Conservation (phyloP, 2,113 vertebrate species). For the Toxostoma redivivum region DNA sequence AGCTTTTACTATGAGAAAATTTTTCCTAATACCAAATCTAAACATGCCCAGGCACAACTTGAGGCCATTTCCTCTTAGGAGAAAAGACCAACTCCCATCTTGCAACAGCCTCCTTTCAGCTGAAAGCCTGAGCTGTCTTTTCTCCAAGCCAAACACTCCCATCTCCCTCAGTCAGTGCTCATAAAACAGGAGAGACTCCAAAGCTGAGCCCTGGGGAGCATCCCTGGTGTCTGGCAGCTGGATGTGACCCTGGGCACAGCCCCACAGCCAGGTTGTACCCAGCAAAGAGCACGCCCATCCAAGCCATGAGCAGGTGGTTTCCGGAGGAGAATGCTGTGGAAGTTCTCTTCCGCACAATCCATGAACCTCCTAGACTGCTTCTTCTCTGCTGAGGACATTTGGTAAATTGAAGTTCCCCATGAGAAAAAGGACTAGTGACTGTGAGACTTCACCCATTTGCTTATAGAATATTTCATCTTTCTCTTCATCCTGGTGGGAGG, state of each 20-base stretch:
- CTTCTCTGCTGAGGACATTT: background rate
- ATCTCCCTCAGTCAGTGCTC: background rate
- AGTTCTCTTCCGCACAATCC: background rate
- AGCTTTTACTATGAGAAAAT: background rate
- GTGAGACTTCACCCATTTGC: background rate
- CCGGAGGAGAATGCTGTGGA: rapidly evolving
- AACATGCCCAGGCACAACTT: background rate
- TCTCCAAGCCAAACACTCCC: background rate
- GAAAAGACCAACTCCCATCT: background rate
- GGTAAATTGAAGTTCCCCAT: background rate
- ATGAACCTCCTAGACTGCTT: background rate
- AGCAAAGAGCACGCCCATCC: background rate
- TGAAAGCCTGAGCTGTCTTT: background rate
- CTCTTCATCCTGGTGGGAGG: background rate
- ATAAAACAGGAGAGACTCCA: background rate
- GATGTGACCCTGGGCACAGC: rapidly evolving
- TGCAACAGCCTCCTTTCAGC: background rate
- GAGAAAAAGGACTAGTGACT: background rate
- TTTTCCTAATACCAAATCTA: background rate
- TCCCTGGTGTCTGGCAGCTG: background rate
- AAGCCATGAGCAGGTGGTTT: background rate
- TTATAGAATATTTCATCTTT: background rate
- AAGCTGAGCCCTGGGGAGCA: rapidly evolving
- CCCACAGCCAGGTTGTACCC: background rate
- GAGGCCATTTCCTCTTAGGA: background rate